Percentiles rank a stretch among this genome's conserved stretches.
Evolutionary conservation across 1,140 invertebrate species (phyloP).

Genomic region (Belonocnema kinseyi): DNA sequence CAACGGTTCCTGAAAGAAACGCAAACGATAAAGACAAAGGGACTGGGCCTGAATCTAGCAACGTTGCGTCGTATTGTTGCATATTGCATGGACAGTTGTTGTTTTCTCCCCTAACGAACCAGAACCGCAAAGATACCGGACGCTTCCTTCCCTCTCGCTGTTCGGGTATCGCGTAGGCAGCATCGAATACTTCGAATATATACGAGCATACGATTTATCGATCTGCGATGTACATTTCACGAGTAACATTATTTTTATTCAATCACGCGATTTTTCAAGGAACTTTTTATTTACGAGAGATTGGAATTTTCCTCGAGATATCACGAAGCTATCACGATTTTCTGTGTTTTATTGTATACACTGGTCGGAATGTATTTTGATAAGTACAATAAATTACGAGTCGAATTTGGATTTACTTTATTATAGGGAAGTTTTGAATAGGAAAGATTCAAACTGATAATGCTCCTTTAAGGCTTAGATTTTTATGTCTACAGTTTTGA

Average conservation of each 20-base stretch:
- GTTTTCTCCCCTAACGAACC: constrained; percentile 60
- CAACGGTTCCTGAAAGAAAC: constrained; percentile 48
- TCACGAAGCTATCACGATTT: too few species aligned
- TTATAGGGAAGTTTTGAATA: too few species aligned
- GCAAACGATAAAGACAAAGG: constrained; percentile 50
- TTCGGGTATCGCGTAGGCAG: constrained; percentile 13
- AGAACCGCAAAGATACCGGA: constrained; percentile 57
- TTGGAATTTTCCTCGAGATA: too few species aligned
- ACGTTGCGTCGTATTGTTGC: constrained; percentile 58
- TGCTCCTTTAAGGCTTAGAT: too few species aligned
- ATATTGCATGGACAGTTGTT: constrained; percentile 61
- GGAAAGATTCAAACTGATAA: too few species aligned
- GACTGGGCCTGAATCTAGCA: constrained; percentile 52
- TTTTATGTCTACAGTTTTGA: too few species aligned
- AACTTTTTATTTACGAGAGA: too few species aligned
- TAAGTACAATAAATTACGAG: too few species aligned
- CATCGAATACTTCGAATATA: constrained; percentile 9
- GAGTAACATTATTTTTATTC: not conserved
- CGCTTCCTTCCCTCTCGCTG: constrained; percentile 47
- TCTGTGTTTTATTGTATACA: too few species aligned
- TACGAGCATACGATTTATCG: constrained; percentile 8
- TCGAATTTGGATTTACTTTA: too few species aligned
- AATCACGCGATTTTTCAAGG: not conserved
- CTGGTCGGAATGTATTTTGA: too few species aligned
- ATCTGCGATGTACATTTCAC: constrained; percentile 1